Conservation (phyloP, 2,888 invertebrate genomes). For the Stenoptilia bipunctidactyla region DNA sequence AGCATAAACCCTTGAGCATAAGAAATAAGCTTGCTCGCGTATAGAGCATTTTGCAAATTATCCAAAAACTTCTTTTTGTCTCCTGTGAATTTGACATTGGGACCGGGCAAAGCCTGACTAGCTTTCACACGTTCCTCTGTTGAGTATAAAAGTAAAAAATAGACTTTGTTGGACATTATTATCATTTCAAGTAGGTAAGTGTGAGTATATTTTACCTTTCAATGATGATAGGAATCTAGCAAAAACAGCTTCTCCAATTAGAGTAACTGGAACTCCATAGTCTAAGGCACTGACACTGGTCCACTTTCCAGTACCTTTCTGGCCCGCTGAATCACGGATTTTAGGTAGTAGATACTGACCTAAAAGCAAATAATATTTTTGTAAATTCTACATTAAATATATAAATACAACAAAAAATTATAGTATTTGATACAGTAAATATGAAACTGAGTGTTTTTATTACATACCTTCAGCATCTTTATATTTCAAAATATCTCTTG, state of each 20-base stretch:
- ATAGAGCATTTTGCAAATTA: slow-evolving; percentile 90
- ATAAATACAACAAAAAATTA: too few species aligned
- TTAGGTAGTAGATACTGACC: slow-evolving; percentile 86
- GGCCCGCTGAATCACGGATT: slow-evolving; percentile 96
- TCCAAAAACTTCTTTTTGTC: slow-evolving; percentile 86
- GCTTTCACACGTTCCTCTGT: slow-evolving; percentile 85
- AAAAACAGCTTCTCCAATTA: slow-evolving; percentile 98
- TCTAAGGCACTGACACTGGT: slow-evolving; percentile 96
- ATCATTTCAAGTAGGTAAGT: too few species aligned
- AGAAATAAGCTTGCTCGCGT: slow-evolving; percentile 97
- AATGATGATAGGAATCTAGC: slow-evolving; percentile 95
- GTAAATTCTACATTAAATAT: background rate
- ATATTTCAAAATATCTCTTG: slow-evolving; percentile 92
- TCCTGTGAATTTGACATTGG: slow-evolving; percentile 74
- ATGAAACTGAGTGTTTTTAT: background rate
- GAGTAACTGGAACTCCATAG: slow-evolving; percentile 96
- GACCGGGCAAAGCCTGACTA: slow-evolving; percentile 81
- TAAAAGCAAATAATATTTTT: slow-evolving; percentile 22
- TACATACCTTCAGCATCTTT: slow-evolving; percentile 84
- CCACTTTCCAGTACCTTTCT: slow-evolving; percentile 99
- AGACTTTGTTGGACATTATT: too few species aligned
- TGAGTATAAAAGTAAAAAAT: background rate
- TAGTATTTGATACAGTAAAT: too few species aligned
- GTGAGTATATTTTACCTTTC: slow-evolving; percentile 63
- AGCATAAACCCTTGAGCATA: slow-evolving; percentile 99